Base-by-base conservation (phyloP, 1,140 invertebrate species). In the Bombyx mandarina region DNA sequence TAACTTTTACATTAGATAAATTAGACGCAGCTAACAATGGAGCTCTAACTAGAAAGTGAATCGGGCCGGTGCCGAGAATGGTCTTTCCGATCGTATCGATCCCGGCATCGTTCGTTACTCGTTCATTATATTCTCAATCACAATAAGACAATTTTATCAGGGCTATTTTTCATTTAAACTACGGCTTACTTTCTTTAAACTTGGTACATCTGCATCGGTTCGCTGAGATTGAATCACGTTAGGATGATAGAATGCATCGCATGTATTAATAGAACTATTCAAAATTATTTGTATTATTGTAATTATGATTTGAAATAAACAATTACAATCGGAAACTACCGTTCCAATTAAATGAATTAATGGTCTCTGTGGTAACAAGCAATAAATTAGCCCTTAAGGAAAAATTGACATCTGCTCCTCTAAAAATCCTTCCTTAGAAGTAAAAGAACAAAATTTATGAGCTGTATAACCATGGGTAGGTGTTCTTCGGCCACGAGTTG, bases 371-470 rank as follows among this genome's bases (percentile, higher is more conserved):
- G 62, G 63, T 65, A 75, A 73, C 70, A 73, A 78, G 65, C 71
- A 74, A 82, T 84, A 82, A 82, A 82, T 82, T 82, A 79, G 75
- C 66, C 71, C 69, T 74, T 77, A 75, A 72, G 73, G 62, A 82
- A 77, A 82, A 82, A 79, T 79, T 70, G 77, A 77, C 78, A 86
- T 82, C 77, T 82, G 82, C 63, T 82, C 67, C 71, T 73, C 63
- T 67, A 67, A 82, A 85, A 84, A 76, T 65, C 72, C 74, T 71
- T 77, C 66, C 75, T 75, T 79, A 61, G 69, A 78, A 79, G 76
- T 79, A 82, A 82, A 82, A 83, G 75, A 79, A 83, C 79, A 72
- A 80, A 86, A 83, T 84, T 83, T 83, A 86, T 79, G 81, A 79
- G 65, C 73, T 71, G 71, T 76, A 73, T 84, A 77, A 73, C 70